These are phyloP conservation scores for Urocitellus parryii DNA, from an alignment of 2,113 vertebrate species.

Conservation along the genomic window DNA sequence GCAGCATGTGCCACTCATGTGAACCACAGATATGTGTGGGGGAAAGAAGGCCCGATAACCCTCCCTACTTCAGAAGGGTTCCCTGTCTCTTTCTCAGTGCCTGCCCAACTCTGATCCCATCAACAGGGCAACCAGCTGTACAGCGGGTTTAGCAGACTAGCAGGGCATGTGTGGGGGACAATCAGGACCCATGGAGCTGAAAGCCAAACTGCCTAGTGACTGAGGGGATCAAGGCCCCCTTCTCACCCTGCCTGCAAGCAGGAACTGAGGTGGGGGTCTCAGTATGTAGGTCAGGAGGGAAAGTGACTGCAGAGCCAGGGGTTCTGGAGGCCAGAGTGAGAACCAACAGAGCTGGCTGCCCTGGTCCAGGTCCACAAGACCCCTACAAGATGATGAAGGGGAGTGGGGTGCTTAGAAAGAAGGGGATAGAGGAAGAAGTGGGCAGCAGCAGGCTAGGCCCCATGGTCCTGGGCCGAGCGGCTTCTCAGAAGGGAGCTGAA, in stretches of 20 bases:
- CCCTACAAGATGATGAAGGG: background rate
- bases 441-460: background rate
- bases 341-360: background rate
- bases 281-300: background rate
- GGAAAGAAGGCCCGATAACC: background rate
- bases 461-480: background rate
- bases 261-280: background rate
- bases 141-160: background rate
- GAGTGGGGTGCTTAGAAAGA: background rate
- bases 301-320: background rate
- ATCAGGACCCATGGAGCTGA: background rate
- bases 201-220: background rate
- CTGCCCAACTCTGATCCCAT: conserved; percentile 16
- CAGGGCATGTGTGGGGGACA: background rate
- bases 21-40: background rate
- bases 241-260: background rate
- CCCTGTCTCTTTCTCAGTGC: background rate
- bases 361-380: background rate
- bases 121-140: background rate
- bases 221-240: background rate
- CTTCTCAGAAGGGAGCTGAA: background rate
- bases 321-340: background rate
- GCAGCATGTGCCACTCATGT: background rate
- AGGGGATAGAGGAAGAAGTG: background rate
- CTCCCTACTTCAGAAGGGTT: background rate